Conservation (phyloP, 1,140 invertebrate species). For the Drosophila virilis region DNA sequence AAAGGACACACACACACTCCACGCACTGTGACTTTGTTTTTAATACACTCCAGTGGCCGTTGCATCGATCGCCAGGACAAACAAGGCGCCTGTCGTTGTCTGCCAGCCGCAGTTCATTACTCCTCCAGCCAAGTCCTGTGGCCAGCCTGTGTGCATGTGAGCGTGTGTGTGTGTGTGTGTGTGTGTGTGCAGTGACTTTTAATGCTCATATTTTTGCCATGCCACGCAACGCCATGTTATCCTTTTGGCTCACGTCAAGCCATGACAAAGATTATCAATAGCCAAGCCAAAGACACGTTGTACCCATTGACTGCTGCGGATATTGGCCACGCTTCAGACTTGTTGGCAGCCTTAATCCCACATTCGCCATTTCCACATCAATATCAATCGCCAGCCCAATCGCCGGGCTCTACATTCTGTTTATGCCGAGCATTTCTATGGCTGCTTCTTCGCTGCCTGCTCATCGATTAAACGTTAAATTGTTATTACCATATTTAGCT, state of each 20-base stretch:
- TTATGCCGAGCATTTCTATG: slow-evolving; percentile 50
- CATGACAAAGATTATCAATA: slow-evolving; percentile 79
- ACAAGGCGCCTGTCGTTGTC: slow-evolving; percentile 61
- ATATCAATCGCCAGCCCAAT: slow-evolving; percentile 34
- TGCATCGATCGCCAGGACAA: slow-evolving; percentile 75
- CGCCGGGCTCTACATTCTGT: slow-evolving; percentile 25
- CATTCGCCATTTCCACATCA: slow-evolving; percentile 26
- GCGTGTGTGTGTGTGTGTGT: not conserved
- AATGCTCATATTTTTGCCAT: slow-evolving; percentile 53
- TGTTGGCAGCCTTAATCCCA: slow-evolving; percentile 35
- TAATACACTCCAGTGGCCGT: slow-evolving; percentile 74
- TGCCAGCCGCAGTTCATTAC: slow-evolving; percentile 73
- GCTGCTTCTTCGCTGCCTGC: slow-evolving; percentile 9
- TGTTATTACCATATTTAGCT: slow-evolving; percentile 38
- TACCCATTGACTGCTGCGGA: slow-evolving; percentile 47
- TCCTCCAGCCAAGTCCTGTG: slow-evolving; percentile 51
- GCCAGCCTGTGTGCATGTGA: slow-evolving; percentile 18
- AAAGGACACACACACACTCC: slow-evolving; percentile 45
- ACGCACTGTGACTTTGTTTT: slow-evolving; percentile 77
- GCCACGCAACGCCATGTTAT: slow-evolving; percentile 44
- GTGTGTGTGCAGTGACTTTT: slow-evolving; percentile 50
- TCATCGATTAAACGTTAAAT: slow-evolving; percentile 52
- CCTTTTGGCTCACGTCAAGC: slow-evolving; percentile 47
- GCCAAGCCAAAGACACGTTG: slow-evolving; percentile 44
- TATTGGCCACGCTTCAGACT: slow-evolving; percentile 60